Percentiles rank a stretch among this genome's conserved stretches.
Conservation (phyloP, 2,888 invertebrate genomes). For the Drosophila seclusa region DNA sequence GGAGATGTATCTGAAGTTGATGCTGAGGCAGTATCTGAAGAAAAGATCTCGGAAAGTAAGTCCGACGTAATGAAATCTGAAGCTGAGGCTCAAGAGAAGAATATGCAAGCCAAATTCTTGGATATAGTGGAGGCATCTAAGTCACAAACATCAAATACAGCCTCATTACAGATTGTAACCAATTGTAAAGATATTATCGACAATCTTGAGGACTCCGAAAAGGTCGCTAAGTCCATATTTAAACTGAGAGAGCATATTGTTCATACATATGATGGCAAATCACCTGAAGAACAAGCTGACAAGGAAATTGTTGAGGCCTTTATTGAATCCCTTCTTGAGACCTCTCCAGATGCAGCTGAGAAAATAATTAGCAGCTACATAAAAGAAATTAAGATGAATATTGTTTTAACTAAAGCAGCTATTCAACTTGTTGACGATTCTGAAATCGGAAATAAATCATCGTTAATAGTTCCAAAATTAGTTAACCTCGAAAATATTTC, state of each 20-base stretch:
- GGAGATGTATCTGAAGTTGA: not conserved
- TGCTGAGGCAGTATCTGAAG: not conserved
- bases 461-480: constrained; percentile 48
- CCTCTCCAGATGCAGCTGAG: constrained; percentile 44
- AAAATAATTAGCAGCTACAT: constrained; percentile 39
- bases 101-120: not conserved
- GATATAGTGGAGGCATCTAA: not conserved
- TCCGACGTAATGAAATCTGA: rapidly evolving
- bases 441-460: constrained; percentile 44
- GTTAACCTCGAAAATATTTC: constrained; percentile 55
- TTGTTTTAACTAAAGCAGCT: constrained; percentile 42
- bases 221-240: constrained; percentile 70
- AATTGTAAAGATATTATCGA: constrained; percentile 45
- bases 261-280: constrained; percentile 79
- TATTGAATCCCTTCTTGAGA: constrained; percentile 51
- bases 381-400: constrained; percentile 55
- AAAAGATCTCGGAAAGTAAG: not conserved
- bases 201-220: constrained; percentile 43
- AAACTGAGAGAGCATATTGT: constrained; percentile 80
- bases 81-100: not conserved
- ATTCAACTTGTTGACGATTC: constrained; percentile 46
- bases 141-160: not conserved
- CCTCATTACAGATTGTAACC: constrained; percentile 15
- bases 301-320: constrained; percentile 50
- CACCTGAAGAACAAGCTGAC: constrained; percentile 37